phyloP scores from a whole-genome alignment of 2,888 invertebrate species.

The Calephelis perditalis region DNA sequence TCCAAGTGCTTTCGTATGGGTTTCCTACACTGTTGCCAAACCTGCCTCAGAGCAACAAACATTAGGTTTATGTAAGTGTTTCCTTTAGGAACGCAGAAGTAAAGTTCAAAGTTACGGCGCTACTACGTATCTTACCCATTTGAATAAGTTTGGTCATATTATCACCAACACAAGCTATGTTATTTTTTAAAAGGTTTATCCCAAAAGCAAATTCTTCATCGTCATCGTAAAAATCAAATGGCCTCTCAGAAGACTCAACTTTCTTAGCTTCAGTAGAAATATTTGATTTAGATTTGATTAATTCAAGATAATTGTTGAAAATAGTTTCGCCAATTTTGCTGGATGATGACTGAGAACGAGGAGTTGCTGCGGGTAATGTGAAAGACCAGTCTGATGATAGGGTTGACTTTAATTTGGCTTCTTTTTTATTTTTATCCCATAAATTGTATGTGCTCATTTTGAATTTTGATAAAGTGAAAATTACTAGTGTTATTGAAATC shows the following conservation, averaged over 20 bases:
- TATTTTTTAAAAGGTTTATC: slow-evolving; percentile 62
- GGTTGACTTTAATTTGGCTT: slow-evolving; percentile 36
- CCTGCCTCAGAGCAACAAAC: no score
- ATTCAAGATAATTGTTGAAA: slow-evolving; percentile 53
- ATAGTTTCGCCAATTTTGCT: slow-evolving; percentile 48
- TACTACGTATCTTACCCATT: slow-evolving; percentile 48
- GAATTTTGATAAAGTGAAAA: slow-evolving; percentile 29
- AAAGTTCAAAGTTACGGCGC: no score
- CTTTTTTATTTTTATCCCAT: slow-evolving; percentile 39
- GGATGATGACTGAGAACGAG: slow-evolving; percentile 41
- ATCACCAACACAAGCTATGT: slow-evolving; percentile 66
- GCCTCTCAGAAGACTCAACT: slow-evolving; percentile 49
- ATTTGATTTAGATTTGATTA: slow-evolving; percentile 56
- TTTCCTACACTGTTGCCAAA: no score
- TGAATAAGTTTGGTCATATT: slow-evolving; percentile 64
- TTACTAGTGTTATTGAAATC: background rate
- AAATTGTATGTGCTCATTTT: slow-evolving; percentile 45
- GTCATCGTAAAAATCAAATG: slow-evolving; percentile 66
- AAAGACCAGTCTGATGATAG: slow-evolving; percentile 42
- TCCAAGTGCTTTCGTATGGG: no score
- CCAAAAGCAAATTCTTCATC: slow-evolving; percentile 69
- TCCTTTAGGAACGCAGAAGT: no score
- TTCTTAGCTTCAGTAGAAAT: slow-evolving; percentile 43
- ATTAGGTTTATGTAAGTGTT: no score
- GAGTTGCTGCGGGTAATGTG: slow-evolving; percentile 42